Base-by-base conservation (phyloP, 2,113 vertebrate species). In the Notothenia coriiceps region DNA sequence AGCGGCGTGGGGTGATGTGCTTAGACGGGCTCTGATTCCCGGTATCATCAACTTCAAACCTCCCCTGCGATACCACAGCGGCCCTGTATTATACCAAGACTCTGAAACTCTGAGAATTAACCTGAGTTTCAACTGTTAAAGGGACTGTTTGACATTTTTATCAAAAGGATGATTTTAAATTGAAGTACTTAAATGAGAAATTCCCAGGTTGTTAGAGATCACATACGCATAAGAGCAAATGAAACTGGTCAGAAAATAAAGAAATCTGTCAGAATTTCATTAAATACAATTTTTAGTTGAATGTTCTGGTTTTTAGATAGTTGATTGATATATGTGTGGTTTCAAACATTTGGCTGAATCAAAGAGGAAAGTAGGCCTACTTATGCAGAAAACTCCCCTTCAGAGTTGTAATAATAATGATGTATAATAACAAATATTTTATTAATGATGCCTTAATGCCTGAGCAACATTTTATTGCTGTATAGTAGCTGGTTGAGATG, bases 1-100 rank as follows among this genome's bases (percentile, higher is more conserved):
- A 87, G 83, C 64, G 87, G 84, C 85, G 93, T 89, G 86, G 89
- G 92, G 86, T 85, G 75, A 82, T 86, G 77, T 70, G 89, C 72
- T 0, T 74, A 71, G 78, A 67, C 67, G 35, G 47, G 67, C 76
- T 83, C 84, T 74, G 79, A 83, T 92, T 93, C 92, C 91, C 90
- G 89, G 70, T 89, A 91, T 87, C 54, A 64, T 69, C 49, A 2
- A 61, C 86, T 88, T 86, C 71, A 87, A 92, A 91, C 82, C 89
- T 92, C 91, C 89, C 89, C 91, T 79, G 74, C 77, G 18, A 84
- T 62, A 83, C 91, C 87, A 67, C 91, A 89, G 85, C 89, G 89
- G 90, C 88, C 3, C 87, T 25, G 86, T 71, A 92, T 92, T 90
- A 80, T 68, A 70, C 46, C 75, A 72, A 77, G 75, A 76, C 70